A percentile compares a stretch with the other conserved stretches of the same genome.
These are phyloP conservation scores for Choristoneura rosaceana DNA, from an alignment of 2,888 invertebrate species.

Conservation along the genomic window DNA sequence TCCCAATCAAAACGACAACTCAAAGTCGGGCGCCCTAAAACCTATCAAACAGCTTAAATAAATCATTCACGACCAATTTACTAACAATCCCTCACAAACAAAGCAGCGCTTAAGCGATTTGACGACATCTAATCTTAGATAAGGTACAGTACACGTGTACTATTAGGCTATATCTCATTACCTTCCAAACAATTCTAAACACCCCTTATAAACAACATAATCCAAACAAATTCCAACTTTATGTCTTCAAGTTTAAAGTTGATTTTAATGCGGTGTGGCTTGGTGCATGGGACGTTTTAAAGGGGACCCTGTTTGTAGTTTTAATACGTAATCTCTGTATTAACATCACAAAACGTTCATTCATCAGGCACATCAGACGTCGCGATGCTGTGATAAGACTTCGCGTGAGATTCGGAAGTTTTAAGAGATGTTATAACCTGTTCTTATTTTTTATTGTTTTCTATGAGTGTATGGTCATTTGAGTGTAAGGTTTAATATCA, in stretches of 20 bases:
- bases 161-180: constrained; percentile 67
- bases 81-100: constrained; percentile 61
- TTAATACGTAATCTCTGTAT: constrained; percentile 60
- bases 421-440: constrained; percentile 56
- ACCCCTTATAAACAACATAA: constrained; percentile 20
- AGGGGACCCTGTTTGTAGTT: constrained; percentile 51
- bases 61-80: constrained; percentile 80
- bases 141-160: constrained; percentile 73
- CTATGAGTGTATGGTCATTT: no score
- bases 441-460: background rate
- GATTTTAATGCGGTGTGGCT: background rate
- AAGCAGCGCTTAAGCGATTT: constrained; percentile 51
- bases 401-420: constrained; percentile 45
- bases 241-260: background rate
- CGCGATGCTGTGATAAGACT: constrained; percentile 65
- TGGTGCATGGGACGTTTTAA: constrained; percentile 16
- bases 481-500: no score
- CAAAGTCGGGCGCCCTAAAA: constrained; percentile 39
- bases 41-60: constrained; percentile 67
- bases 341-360: constrained; percentile 82
- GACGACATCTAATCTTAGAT: constrained; percentile 70
- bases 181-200: constrained; percentile 48
- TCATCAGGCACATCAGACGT: constrained; percentile 77
- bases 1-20: constrained; percentile 28
- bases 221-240: background rate